These are phyloP conservation scores for Crenuchus spilurus DNA, from an alignment of 2,797 vertebrate genomes.

Conservation along the genomic window DNA sequence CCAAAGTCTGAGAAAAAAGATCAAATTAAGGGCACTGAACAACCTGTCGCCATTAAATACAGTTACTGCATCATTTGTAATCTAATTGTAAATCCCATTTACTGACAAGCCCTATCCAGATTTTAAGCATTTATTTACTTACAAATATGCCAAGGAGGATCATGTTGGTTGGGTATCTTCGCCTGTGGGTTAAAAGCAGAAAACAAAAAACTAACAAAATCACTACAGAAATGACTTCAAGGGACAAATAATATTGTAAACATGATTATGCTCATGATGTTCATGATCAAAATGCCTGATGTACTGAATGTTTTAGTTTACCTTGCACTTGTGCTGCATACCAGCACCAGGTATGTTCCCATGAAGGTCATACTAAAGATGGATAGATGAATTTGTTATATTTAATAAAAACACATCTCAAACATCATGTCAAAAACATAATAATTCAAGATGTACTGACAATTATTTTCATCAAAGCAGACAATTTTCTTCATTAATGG, in stretches of 20 bases:
- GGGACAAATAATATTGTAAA: neutral
- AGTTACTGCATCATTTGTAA: neutral
- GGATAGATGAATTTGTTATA: neutral
- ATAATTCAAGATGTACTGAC: no score
- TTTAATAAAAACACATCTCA: neutral
- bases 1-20: neutral
- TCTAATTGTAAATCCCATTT: neutral
- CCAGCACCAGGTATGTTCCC: conserved; percentile 61
- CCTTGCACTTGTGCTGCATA: conserved; percentile 54
- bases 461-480: no score
- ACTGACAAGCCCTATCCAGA: neutral
- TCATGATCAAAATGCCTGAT: neutral
- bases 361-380: conserved; percentile 44
- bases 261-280: neutral
- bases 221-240: neutral
- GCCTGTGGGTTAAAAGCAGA: conserved; percentile 8
- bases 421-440: no score
- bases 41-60: neutral
- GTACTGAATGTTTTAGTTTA: conserved; percentile 4
- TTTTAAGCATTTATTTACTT: neutral
- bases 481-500: no score
- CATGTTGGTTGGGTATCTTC: conserved; percentile 62
- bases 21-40: neutral
- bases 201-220: neutral
- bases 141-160: conserved; percentile 53